Evolutionary conservation across 2,888 invertebrate species (phyloP).

Genomic region (Perizoma flavofasciatum): DNA sequence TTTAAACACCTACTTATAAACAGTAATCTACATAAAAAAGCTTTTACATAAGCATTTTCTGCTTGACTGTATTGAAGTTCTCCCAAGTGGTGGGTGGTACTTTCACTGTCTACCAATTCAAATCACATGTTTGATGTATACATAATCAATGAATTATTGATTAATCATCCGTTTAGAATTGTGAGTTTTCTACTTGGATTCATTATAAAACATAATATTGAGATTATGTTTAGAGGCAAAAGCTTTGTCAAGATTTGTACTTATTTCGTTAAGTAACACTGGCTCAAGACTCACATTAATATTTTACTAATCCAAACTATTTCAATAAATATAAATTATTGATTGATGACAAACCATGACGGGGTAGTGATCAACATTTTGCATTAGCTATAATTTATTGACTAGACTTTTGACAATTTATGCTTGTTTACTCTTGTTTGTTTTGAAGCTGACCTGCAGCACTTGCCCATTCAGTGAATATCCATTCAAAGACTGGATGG

Average conservation of each 20-base stretch:
- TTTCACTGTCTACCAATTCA: slow-evolving; percentile 36
- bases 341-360: slow-evolving; percentile 75
- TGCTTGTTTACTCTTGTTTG: slow-evolving; percentile 91
- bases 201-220: slow-evolving; percentile 6
- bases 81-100: slow-evolving; percentile 20
- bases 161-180: slow-evolving; percentile 27
- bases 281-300: slow-evolving; percentile 48
- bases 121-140: slow-evolving; percentile 28
- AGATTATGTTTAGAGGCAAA: too few species aligned
- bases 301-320: slow-evolving; percentile 61
- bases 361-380: slow-evolving; percentile 81
- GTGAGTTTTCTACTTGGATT: slow-evolving; percentile 21
- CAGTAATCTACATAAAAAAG: slow-evolving; percentile 18
- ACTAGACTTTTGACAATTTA: slow-evolving; percentile 76
- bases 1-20: slow-evolving; percentile 21
- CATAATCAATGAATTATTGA: slow-evolving; percentile 28
- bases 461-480: slow-evolving; percentile 97
- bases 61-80: slow-evolving; percentile 35
- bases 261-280: slow-evolving; percentile 45
- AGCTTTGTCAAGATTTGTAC: slow-evolving; percentile 55
- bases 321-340: slow-evolving; percentile 44
- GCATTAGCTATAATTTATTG: slow-evolving; percentile 83
- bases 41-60: slow-evolving; percentile 33
- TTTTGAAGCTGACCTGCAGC: slow-evolving; percentile 98
- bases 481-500: slow-evolving; percentile 98